Conservation (phyloP, 2,113 vertebrate species). For the Podiceps cristatus region DNA sequence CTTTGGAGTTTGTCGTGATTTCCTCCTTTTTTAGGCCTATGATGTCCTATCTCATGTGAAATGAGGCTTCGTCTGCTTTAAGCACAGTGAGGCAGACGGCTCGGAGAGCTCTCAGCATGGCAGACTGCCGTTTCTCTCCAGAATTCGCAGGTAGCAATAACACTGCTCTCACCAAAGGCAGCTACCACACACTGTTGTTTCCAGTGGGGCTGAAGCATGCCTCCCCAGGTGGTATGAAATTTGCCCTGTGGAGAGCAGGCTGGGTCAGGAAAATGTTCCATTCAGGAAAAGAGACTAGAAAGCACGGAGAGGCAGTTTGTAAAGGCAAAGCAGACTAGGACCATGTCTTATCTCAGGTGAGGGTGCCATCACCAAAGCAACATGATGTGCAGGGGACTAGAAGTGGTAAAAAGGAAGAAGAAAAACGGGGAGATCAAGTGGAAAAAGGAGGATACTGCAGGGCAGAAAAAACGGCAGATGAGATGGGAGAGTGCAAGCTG, state of each 20-base stretch:
- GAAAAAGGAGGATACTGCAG: background rate
- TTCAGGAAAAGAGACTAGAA: background rate
- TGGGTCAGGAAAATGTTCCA: background rate
- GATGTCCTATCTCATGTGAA: background rate
- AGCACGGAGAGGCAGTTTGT: background rate
- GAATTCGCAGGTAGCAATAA: background rate
- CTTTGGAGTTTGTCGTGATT: background rate
- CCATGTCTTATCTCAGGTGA: background rate
- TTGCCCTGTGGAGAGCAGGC: background rate
- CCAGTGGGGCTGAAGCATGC: background rate
- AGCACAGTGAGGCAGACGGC: background rate
- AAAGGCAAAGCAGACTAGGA: background rate
- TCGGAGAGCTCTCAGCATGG: background rate
- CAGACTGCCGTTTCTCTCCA: background rate
- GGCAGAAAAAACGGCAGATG: background rate
- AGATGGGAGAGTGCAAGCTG: conserved; percentile 1
- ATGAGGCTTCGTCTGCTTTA: background rate
- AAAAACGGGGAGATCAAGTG: background rate
- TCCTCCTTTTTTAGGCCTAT: background rate
- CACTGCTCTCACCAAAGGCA: background rate
- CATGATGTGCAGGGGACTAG: background rate
- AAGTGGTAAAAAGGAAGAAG: background rate
- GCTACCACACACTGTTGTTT: background rate
- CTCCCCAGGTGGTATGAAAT: background rate
- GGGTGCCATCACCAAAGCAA: background rate